These are phyloP conservation scores for Centropristis striata DNA, from an alignment of 2,113 vertebrate species.

Conservation along the genomic window DNA sequence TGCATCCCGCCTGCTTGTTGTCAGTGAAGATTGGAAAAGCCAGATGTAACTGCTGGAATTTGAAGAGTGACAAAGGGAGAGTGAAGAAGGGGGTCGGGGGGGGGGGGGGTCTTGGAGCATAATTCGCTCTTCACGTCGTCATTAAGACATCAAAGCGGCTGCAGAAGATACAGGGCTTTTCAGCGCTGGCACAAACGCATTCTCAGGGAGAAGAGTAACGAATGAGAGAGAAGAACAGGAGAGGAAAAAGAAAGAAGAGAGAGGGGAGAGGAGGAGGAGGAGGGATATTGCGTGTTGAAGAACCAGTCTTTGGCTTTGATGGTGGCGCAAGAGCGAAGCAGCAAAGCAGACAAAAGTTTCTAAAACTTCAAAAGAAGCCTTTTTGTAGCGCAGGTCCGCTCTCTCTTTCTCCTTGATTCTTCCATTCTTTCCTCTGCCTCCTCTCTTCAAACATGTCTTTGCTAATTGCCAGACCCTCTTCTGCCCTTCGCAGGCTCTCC, in stretches of 20 bases:
- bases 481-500: conserved; percentile 71
- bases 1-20: conserved; percentile 39
- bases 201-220: conserved; percentile 55
- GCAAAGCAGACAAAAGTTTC: conserved; percentile 81
- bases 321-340: conserved; percentile 62
- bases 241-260: conserved; percentile 55
- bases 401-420: conserved; percentile 54
- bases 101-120: conserved; percentile 28
- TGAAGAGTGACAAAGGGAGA: conserved; percentile 49
- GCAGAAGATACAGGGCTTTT: conserved; percentile 68
- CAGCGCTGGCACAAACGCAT: conserved; percentile 63
- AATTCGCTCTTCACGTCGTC: conserved; percentile 70
- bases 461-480: conserved; percentile 88
- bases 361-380: conserved; percentile 83
- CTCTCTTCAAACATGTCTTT: conserved; percentile 84
- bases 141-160: conserved; percentile 77
- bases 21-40: conserved; percentile 42
- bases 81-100: neutral
- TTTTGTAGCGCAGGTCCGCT: conserved; percentile 68
- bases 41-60: conserved; percentile 66
- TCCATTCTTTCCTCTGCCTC: conserved; percentile 60
- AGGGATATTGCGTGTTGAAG: conserved; percentile 65
- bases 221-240: conserved; percentile 51
- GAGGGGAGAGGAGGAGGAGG: conserved; percentile 23
- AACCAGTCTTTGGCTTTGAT: conserved; percentile 77